A percentile compares a stretch with the other conserved stretches of the same genome.
Evolutionary conservation across 2,888 invertebrate species (phyloP).

Genomic region (Drosophila niveifrons): DNA sequence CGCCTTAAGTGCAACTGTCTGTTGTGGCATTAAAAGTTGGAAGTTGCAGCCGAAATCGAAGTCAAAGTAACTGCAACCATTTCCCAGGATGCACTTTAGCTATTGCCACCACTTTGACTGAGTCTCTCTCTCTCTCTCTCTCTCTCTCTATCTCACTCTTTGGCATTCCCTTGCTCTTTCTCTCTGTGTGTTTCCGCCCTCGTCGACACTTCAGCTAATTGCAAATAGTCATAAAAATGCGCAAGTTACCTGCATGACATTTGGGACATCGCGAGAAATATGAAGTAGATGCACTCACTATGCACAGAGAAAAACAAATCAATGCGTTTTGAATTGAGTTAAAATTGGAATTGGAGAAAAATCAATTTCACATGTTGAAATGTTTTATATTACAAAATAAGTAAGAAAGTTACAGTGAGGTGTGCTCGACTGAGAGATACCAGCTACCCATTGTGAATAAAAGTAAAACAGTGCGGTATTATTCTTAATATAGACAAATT

Average conservation of each 20-base stretch:
- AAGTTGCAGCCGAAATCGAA: not conserved
- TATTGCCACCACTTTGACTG: not conserved
- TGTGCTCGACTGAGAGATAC: no score
- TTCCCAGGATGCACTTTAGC: not conserved
- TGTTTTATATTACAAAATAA: no score
- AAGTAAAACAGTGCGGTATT: no score
- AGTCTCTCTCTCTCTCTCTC: not conserved
- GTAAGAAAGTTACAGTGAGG: no score
- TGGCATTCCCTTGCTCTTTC: not conserved
- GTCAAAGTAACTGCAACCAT: not conserved
- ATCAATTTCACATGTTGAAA: no score
- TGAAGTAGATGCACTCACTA: slow-evolving; percentile 6
- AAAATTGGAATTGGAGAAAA: no score
- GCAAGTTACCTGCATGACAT: slow-evolving; percentile 60
- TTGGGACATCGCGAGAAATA: slow-evolving; percentile 21
- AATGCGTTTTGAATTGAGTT: no score
- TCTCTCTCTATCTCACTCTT: not conserved
- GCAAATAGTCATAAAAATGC: slow-evolving; percentile 76
- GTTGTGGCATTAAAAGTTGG: slow-evolving; percentile 14
- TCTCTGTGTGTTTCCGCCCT: slow-evolving; percentile 47
- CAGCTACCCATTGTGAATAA: no score
- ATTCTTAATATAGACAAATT: no score
- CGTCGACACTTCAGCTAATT: slow-evolving; percentile 59
- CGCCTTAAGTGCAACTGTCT: not conserved
- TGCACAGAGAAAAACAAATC: not conserved